Base-by-base conservation (phyloP, 2,888 invertebrate species). In the Schrankia costaestrigalis region DNA sequence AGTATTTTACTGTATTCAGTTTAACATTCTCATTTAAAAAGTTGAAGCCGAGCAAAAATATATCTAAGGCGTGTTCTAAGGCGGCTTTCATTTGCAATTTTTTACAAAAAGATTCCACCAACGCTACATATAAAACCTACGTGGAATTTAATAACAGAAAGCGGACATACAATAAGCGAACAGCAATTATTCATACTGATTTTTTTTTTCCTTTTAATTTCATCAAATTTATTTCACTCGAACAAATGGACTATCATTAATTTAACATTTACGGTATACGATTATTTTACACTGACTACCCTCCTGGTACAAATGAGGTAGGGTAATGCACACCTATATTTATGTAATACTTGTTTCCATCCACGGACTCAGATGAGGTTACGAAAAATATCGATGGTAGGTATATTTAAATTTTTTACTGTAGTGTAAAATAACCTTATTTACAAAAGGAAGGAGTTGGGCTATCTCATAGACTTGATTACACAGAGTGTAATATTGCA, bases 211-310 rank as follows among this genome's bases (percentile, higher is more conserved):
- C 43, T 61, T 74, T 74, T 72, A 71, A 76, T 76, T 78, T 76
- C 72, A 69, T 70, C 71, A 71, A 74, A 77, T 78, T 76, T 74
- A 73, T 78, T 79, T 78, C 72, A 71, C 71, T 75, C 63, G 55
- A 57, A 76, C 71, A 73, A 78, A 78, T 75, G 71, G 70, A 45
- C 52, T 51, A 41, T 56, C 72, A 71, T 78, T 72, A 71, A 72
- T 77, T 63, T 65, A 57, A 64, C 73, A 73, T 76, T 78, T 74
- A 70, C 72, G 56, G 60, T 62, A 66, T 68, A 56, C 65, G 58
- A 66, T 65, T 69, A 66, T 67, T 69, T 64, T 54, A 49, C 53
- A 47, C 53, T 47, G 56, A 44, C 48, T 59, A 56, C 57, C 44
- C 47, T 50, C 40, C 40, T 23, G 23, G 41, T 48, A 59, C 41